Percentiles rank a stretch among this genome's conserved stretches.
Conservation (phyloP, 2,797 vertebrate species). For the Diglossa cyanea region DNA sequence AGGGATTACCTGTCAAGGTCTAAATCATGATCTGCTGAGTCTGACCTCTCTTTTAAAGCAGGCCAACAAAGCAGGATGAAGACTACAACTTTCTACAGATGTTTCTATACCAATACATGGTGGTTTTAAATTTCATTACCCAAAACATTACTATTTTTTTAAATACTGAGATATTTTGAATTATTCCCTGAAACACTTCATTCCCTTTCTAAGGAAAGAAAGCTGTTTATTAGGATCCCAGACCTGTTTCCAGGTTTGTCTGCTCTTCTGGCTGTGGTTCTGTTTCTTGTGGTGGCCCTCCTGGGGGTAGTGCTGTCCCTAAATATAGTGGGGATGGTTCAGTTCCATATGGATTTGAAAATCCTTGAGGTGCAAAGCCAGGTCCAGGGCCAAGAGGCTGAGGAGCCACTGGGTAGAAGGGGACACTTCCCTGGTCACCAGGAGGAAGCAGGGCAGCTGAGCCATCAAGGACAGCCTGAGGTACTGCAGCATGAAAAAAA, state of each 20-base stretch:
- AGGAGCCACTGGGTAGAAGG: slow-evolving; percentile 78
- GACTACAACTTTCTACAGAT: not conserved
- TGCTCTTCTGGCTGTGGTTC: slow-evolving; percentile 59
- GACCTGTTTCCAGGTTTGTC: slow-evolving; percentile 70
- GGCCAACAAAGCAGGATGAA: not conserved
- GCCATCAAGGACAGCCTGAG: slow-evolving; percentile 80
- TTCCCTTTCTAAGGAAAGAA: not conserved
- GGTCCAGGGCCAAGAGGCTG: slow-evolving; percentile 57
- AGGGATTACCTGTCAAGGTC: not conserved
- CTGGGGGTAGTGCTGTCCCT: slow-evolving; percentile 46
- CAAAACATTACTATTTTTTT: not conserved
- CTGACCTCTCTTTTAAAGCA: not conserved
- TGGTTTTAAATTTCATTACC: not conserved
- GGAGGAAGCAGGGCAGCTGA: slow-evolving; percentile 54
- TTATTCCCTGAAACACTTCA: not conserved
- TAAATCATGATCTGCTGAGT: not conserved
- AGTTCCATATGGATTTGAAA: slow-evolving; percentile 51
- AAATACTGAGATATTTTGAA: not conserved
- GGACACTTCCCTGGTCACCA: slow-evolving; percentile 64
- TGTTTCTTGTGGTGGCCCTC: slow-evolving; percentile 70
- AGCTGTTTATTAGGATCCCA: not conserved
- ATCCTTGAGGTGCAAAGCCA: slow-evolving; percentile 62
- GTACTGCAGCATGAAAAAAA: slow-evolving; percentile 73
- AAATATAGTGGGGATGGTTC: slow-evolving; percentile 66
- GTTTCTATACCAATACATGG: not conserved